Percentiles rank a stretch among this genome's conserved stretches.
Evolutionary conservation across 30 jellyfish, hydroid and myxozoan genomes (phyloP).

Genomic region (Clytia hemisphaerica): DNA sequence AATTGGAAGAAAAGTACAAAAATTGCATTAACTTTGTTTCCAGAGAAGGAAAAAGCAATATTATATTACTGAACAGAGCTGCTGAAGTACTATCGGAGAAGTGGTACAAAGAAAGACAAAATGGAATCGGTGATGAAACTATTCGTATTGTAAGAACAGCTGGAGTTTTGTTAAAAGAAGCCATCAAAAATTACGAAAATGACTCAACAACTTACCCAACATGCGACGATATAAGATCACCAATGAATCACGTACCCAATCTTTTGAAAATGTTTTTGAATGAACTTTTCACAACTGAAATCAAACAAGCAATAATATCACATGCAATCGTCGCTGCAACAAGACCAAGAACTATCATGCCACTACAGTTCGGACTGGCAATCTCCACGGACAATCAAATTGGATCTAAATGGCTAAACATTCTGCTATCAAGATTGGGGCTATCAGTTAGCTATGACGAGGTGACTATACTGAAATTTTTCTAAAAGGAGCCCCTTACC

Average conservation of each 20-base stretch:
- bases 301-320: background rate
- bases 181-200: background rate
- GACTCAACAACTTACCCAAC: background rate
- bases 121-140: background rate
- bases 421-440: background rate
- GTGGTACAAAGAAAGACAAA: background rate
- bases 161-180: background rate
- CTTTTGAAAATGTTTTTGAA: background rate
- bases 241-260: background rate
- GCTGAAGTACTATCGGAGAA: background rate
- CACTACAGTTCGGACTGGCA: background rate
- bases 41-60: background rate
- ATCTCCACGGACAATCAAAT: background rate
- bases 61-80: background rate
- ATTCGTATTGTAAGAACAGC: conserved; percentile 6
- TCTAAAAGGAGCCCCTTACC: no score
- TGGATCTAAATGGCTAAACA: background rate
- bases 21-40: no score
- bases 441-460: background rate
- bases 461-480: no score
- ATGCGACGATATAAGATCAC: background rate
- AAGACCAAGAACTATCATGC: conserved; percentile 10
- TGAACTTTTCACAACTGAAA: background rate
- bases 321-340: no score
- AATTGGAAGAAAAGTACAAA: background rate